A percentile compares a stretch with the other conserved stretches of the same genome.
Conservation (phyloP, 2,797 vertebrate species). For the Muscicapa comitata region DNA sequence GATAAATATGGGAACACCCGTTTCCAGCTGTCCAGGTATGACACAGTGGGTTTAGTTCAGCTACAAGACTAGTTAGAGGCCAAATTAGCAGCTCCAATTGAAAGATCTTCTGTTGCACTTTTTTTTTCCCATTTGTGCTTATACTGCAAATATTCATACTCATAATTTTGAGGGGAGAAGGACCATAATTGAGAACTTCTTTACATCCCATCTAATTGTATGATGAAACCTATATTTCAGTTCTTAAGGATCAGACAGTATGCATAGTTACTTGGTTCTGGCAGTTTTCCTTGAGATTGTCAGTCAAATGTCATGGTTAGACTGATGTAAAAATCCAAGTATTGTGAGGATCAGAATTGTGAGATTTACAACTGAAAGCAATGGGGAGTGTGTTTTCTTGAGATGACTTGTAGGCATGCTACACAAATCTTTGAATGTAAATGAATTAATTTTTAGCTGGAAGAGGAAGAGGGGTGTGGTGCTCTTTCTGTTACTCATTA, state of each 20-base stretch:
- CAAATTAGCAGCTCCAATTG: not conserved
- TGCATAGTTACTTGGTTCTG: not conserved
- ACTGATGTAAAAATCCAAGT: not conserved
- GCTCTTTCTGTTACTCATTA: not conserved
- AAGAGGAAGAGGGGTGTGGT: not conserved
- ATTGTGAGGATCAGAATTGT: not conserved
- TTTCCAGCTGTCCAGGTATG: slow-evolving; percentile 90
- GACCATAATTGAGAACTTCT: not conserved
- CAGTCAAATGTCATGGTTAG: not conserved
- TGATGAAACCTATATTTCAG: not conserved
- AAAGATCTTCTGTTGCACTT: not conserved
- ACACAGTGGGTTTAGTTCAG: not conserved
- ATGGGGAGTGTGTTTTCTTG: not conserved
- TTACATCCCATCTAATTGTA: not conserved
- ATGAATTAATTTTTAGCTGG: not conserved
- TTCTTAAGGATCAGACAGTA: not conserved
- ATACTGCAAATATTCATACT: not conserved
- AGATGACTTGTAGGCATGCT: not conserved
- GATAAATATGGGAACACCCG: slow-evolving; percentile 99
- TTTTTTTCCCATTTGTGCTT: not conserved
- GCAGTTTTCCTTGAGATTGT: not conserved
- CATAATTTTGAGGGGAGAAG: not conserved
- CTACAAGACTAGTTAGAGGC: not conserved
- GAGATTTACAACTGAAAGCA: not conserved
- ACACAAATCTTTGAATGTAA: not conserved